These are phyloP conservation scores for Microcebus jonahi DNA, from an alignment of 2,113 vertebrate genomes.

Conservation along the genomic window DNA sequence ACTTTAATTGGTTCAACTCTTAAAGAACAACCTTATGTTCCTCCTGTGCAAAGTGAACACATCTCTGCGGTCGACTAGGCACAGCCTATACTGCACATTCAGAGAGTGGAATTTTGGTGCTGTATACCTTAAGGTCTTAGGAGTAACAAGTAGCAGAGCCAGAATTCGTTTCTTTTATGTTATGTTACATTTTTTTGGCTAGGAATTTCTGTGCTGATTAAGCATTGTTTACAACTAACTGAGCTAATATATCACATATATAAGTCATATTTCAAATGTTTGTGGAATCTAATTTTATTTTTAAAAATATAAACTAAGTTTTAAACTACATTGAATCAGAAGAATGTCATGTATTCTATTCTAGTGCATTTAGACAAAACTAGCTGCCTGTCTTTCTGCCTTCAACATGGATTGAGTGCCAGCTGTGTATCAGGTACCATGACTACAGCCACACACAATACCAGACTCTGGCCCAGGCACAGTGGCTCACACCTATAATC, in stretches of 20 bases:
- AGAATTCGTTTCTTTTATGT: background rate
- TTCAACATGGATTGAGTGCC: background rate
- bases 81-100: background rate
- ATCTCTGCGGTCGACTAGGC: background rate
- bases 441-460: background rate
- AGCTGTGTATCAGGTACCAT: background rate
- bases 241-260: background rate
- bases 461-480: background rate
- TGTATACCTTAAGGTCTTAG: background rate
- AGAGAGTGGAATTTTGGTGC: background rate
- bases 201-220: background rate
- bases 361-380: background rate
- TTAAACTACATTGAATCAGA: background rate
- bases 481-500: no score
- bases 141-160: background rate
- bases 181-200: background rate
- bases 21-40: background rate
- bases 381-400: background rate
- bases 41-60: background rate
- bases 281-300: conserved; percentile 23
- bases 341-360: background rate
- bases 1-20: background rate
- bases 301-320: background rate
- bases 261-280: background rate
- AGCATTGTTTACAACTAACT: background rate